These are phyloP conservation scores for Aspidiotus destructor DNA, from an alignment of 2,888 invertebrate genomes.

Conservation along the genomic window DNA sequence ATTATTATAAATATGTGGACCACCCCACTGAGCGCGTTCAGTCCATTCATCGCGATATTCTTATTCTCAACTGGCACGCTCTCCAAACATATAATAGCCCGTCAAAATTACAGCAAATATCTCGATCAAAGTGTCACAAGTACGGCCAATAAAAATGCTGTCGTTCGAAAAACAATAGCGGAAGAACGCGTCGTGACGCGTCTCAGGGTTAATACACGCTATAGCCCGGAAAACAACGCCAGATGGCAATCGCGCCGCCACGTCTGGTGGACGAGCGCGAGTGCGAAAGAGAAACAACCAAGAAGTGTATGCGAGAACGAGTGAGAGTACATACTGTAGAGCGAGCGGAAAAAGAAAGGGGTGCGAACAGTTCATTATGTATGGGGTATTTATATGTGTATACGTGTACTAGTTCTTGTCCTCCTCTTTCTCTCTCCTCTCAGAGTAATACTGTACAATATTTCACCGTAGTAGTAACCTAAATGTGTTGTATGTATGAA, in stretches of 20 bases:
- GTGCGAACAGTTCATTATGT: constrained; percentile 31
- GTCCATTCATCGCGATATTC: not conserved
- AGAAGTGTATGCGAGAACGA: constrained; percentile 8
- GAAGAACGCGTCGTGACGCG: constrained; percentile 21
- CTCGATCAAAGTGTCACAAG: not conserved
- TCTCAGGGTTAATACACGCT: constrained; percentile 16
- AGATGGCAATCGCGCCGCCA: constrained; percentile 20
- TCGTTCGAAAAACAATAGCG: constrained; percentile 17
- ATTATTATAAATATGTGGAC: not conserved
- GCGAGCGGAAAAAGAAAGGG: constrained; percentile 14
- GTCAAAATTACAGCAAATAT: not conserved
- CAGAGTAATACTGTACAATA: not conserved
- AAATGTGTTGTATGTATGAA: constrained; percentile 22
- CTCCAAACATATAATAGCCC: not conserved
- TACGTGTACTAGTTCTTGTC: not conserved
- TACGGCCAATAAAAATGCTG: constrained; percentile 23
- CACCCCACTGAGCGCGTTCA: not conserved
- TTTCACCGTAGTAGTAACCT: constrained; percentile 3
- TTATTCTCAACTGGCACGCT: not conserved
- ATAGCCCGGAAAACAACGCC: constrained; percentile 9
- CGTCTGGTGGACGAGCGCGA: constrained; percentile 7
- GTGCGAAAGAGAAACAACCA: not conserved
- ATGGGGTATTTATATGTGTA: constrained; percentile 10
- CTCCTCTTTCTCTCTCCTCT: not conserved
- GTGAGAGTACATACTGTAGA: not conserved